Evolutionary conservation across 2,888 invertebrate genomes (phyloP).

Genomic region (Euphydryas editha): DNA sequence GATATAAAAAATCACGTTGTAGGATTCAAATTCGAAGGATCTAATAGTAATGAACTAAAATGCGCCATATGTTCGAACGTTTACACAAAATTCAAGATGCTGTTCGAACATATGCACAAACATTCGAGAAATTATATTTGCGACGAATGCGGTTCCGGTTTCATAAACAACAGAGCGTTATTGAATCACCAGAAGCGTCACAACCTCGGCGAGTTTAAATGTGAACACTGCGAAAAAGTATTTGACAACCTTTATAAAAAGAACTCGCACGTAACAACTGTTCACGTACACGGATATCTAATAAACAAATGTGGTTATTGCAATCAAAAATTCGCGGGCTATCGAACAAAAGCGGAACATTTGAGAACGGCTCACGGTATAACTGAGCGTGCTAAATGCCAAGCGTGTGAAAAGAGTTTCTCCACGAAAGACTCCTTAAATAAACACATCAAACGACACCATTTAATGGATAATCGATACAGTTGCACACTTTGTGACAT

Average conservation of each 20-base stretch:
- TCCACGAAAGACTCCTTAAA: constrained; percentile 37
- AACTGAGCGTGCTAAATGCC: constrained; percentile 41
- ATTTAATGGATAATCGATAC: constrained; percentile 43
- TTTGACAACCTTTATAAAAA: constrained; percentile 42
- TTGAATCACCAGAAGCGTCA: constrained; percentile 43
- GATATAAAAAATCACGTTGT: constrained; percentile 67
- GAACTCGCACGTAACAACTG: constrained; percentile 42
- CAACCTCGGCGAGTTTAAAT: constrained; percentile 43
- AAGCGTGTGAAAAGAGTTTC: constrained; percentile 47
- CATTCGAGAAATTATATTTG: constrained; percentile 62
- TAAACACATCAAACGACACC: constrained; percentile 43
- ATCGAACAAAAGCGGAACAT: constrained; percentile 45
- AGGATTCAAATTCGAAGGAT: constrained; percentile 48
- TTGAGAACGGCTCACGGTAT: constrained; percentile 45
- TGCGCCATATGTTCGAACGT: constrained; percentile 53
- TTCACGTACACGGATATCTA: constrained; percentile 37
- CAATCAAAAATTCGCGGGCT: constrained; percentile 40
- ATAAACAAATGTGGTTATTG: constrained; percentile 46
- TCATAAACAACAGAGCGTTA: constrained; percentile 45
- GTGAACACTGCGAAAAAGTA: constrained; percentile 44
- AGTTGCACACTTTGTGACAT: constrained; percentile 50
- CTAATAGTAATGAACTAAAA: constrained; percentile 40
- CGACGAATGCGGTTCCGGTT: constrained; percentile 50
- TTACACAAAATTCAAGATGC: constrained; percentile 48
- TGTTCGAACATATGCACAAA: constrained; percentile 56